phyloP scores from a whole-genome alignment of 2,888 invertebrate species.

The Cerceris ruficornis region DNA sequence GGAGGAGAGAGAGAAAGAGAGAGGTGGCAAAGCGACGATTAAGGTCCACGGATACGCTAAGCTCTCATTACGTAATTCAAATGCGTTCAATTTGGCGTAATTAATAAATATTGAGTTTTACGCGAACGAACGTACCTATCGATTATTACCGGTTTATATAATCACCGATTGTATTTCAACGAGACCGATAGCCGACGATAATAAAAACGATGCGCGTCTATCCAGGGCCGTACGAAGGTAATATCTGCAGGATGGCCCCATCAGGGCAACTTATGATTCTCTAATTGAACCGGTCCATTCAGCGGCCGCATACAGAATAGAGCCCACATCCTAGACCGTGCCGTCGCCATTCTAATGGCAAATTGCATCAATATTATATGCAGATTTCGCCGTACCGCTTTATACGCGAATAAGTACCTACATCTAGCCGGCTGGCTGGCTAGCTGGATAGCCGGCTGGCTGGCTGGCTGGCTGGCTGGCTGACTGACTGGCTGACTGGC shows the following conservation, averaged over 20 bases:
- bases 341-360: slow-evolving; percentile 76
- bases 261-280: slow-evolving; percentile 80
- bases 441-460: background rate
- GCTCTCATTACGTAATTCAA: slow-evolving; percentile 57
- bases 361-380: slow-evolving; percentile 79
- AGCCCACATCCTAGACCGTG: slow-evolving; percentile 75
- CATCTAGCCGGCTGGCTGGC: slow-evolving; percentile 27
- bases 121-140: slow-evolving; percentile 42
- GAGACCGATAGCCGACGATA: slow-evolving; percentile 48
- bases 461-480: too few species aligned
- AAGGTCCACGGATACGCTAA: slow-evolving; percentile 33
- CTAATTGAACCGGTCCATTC: slow-evolving; percentile 80
- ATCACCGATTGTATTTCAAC: slow-evolving; percentile 45
- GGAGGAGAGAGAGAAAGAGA: slow-evolving; percentile 9
- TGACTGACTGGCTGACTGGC: too few species aligned
- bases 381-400: slow-evolving; percentile 71
- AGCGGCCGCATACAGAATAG: slow-evolving; percentile 75
- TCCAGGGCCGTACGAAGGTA: slow-evolving; percentile 70
- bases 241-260: slow-evolving; percentile 78
- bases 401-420: slow-evolving; percentile 64
- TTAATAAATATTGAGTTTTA: slow-evolving; percentile 60
- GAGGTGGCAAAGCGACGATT: slow-evolving; percentile 38
- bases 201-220: slow-evolving; percentile 68
- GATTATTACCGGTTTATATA: slow-evolving; percentile 55
- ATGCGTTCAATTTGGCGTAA: slow-evolving; percentile 57